Evolutionary conservation across 30 jellyfish, hydroid and myxozoan species (phyloP), one percentile per base, ranked within the genome.

Genomic region (Pseudorhiza aurosa): DNA sequence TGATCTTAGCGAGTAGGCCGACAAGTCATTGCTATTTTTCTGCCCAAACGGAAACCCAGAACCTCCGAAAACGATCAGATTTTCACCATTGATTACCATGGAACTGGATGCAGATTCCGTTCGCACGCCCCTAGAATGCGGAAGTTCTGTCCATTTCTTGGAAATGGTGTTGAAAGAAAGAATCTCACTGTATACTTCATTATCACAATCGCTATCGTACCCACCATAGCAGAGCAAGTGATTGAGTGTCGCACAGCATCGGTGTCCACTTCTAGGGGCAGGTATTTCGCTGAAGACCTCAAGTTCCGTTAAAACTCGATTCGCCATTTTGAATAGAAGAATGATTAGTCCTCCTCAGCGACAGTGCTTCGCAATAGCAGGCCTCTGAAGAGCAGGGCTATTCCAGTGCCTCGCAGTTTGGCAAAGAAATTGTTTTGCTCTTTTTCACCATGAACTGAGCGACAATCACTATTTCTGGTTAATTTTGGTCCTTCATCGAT

Each of bases 261-360:
- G 85, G 64, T 90, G 97, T 2, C 97, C 97, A 73, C 97, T 90
- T 82, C 97, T 75, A 39, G 91, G 80, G 53, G 63, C 89, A n/a
- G 97, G 96, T 27, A 32, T 26, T 25, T 46, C 51, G 62, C 68
- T 24, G 67, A 24, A 39, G 19, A 22, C 28, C 25, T 0, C 55
- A 26, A 68, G 21, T 43, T 68, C 68, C 10, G 17, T 10, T 8
- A 68, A 49, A 14, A 30, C 47, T 4, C 43, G 8, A 19, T 47
- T 2, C 65, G 68, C 68, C 82, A 46, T 68, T 25, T 37, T 46
- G 27, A 21, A 25, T 1, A 2, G 8, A 56, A 31, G 70, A n/a
- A 17, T 22, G 50, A 12, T 39, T 12, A 39, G 50, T 39, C n/a
- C n/a, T n/a, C n/a, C n/a, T n/a, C n/a, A n/a, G n/a, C n/a, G n/a